A percentile compares a stretch with the other conserved stretches of the same genome.
Evolutionary conservation across 2,888 invertebrate species (phyloP).

Genomic region (Eupithecia vulgata): DNA sequence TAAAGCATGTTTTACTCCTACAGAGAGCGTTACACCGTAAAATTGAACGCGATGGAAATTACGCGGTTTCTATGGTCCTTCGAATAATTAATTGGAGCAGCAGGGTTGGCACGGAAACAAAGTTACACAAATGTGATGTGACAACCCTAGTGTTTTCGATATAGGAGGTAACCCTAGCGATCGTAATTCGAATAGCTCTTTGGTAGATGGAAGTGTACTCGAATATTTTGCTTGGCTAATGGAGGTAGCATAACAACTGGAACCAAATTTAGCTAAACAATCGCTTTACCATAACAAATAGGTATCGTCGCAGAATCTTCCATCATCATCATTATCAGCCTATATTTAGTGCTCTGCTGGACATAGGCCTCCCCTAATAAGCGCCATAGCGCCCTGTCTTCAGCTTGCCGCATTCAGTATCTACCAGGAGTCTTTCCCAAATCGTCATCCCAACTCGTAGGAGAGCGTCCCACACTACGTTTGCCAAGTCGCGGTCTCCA

Average conservation of each 20-base stretch:
- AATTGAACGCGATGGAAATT: conserved; percentile 10
- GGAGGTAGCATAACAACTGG: neutral
- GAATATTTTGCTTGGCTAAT: neutral
- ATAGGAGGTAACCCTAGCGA: neutral
- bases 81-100: conserved; percentile 7
- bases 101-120: neutral
- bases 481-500: too few species aligned
- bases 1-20: neutral
- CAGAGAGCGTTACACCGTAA: neutral
- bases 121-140: neutral
- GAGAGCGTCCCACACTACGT: too few species aligned
- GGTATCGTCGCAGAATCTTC: too few species aligned
- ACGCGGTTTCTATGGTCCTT: conserved; percentile 5
- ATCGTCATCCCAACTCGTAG: too few species aligned
- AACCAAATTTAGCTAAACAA: too few species aligned
- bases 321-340: too few species aligned
- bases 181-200: neutral
- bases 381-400: too few species aligned
- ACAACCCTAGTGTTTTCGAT: neutral
- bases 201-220: neutral
- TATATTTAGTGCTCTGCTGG: too few species aligned
- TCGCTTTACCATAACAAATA: too few species aligned
- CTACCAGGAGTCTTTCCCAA: too few species aligned
- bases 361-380: too few species aligned
- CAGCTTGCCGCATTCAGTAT: too few species aligned